A percentile compares a stretch with the other conserved stretches of the same genome.
Conservation (phyloP, 1,140 invertebrate species). For the Lepidostoma basale region DNA sequence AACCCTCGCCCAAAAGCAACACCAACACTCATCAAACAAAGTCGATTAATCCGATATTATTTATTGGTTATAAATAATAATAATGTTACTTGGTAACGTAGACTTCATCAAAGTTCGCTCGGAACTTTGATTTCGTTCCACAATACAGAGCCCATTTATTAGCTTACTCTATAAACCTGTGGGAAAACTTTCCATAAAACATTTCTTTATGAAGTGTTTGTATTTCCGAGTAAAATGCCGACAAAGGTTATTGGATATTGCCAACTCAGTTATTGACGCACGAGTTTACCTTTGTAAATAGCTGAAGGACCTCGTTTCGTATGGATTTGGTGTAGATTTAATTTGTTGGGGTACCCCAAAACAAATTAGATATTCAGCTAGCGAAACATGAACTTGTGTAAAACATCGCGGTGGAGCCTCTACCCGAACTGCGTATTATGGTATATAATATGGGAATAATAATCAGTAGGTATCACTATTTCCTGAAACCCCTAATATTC, state of each 20-base stretch:
- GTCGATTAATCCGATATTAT: not conserved
- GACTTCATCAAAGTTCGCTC: slow-evolving; percentile 1
- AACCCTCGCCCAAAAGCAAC: not conserved
- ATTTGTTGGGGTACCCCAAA: slow-evolving; percentile 15
- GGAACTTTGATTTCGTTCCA: slow-evolving; percentile 7
- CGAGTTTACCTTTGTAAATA: slow-evolving; percentile 19
- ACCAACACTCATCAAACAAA: not conserved
- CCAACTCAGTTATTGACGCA: slow-evolving; percentile 28
- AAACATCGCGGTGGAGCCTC: slow-evolving; percentile 1
- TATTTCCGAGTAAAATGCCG: slow-evolving; percentile 5
- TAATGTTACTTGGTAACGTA: not conserved
- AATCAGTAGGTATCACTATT: too few relatives aligned
- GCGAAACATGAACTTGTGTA: slow-evolving; percentile 17
- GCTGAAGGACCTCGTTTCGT: slow-evolving; percentile 10
- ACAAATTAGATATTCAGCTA: slow-evolving; percentile 39
- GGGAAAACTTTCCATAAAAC: slow-evolving; percentile 1
- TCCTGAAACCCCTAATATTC: too few relatives aligned
- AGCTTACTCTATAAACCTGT: slow-evolving; percentile 2
- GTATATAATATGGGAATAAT: too few relatives aligned
- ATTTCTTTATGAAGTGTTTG: slow-evolving; percentile 22
- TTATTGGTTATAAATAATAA: not conserved
- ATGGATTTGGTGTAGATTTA: slow-evolving; percentile 16
- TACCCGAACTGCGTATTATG: too few relatives aligned
- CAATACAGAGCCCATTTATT: slow-evolving; percentile 6
- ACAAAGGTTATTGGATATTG: slow-evolving; percentile 30